Base-by-base conservation (phyloP, 1,140 invertebrate genomes). In the Drosophila ironensis region DNA sequence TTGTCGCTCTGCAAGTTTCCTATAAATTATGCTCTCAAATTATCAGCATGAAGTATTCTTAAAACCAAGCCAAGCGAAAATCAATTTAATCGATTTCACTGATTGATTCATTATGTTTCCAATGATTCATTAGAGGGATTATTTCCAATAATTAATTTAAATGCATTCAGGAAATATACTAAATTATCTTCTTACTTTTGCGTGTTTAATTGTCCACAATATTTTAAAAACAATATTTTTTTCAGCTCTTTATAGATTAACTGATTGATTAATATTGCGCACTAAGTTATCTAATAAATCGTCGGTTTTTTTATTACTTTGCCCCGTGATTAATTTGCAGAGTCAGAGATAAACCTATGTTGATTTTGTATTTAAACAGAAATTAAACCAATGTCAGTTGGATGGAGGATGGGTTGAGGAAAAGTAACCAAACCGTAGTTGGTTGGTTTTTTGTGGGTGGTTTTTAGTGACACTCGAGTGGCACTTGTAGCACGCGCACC, bases 401-500 rank as follows among this genome's bases (percentile, higher is more conserved):
- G n/a, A n/a, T 33, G 4, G 14, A 16, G 1, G 4, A n/a, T 14
- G 7, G 17, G 9, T 2, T 54, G 11, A 11, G 30, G 30, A 9
- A 6, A 41, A 9, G 30, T 47, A 57, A 35, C 24, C 37, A 61
- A 40, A 60, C 48, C 25, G n/a, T 48, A 64, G 33, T 54, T 45
- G 42, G 24, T 66, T n/a, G 33, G 16, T 30, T 60, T 47, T 33
- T 38, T 40, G 40, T 35, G 37, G 42, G 33, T 48, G 54, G 42
- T 53, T 48, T 47, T 59, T 68, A 72, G 48, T 60, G 51, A 57
- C 56, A 53, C 56, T 72, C 53, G 51, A 72, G 68, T 72, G 74
- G 54, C 69, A 57, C 74, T 78, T 69, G 61, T 48, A 53, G 74
- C 74, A 78, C 73, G 74, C 54, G 54, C 74, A 42, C 50, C 68